Evolutionary conservation across 1,140 invertebrate species (phyloP), one percentile per base, ranked within the genome.

Genomic region (Lethrus apterus): DNA sequence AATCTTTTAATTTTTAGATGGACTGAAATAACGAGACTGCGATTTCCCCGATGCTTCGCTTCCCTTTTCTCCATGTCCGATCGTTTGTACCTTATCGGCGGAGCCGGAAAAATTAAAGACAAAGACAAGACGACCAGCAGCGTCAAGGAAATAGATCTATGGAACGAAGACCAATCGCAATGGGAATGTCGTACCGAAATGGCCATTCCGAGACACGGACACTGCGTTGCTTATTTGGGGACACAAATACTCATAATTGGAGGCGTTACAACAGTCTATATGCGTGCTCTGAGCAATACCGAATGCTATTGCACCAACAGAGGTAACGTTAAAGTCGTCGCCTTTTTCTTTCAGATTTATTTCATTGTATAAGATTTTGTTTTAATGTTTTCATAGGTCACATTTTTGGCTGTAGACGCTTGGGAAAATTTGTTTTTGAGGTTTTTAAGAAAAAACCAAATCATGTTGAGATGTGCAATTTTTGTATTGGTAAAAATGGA

Each of bases 211-310:
- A 63, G 78, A 40, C 77, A 79, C 52, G 76, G 76, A n/a, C 77
- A 80, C 50, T 68, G 74, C 2, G 66, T 73, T 0, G 72, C 72
- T 3, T 75, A 76, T 46, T 67, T 79, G 23, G 76, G 76, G 61
- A 71, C 69, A 18, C 76, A 77, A 50, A 67, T 79, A 45, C 62
- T 79, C 24, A 74, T 79, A 18, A 74, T 78, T 44, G 78, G 77
- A 24, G 77, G 77, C 5, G 70, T 79, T 10, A 78, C 75, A 3
- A 78, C 76, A 1, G 68, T 71, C 40, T 74, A 76, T 55, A 77
- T 76, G 75, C 66, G 71, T 42, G 74, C 76, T 2, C 51, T 79
- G 3, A 76, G 66, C 56, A 77, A 70, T 50, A 73, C 76, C 2
- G 77, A 80, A 55, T 79, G 76, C 49, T 79, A 69, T 48, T 79